Conservation (phyloP, 2,888 invertebrate species). For the Corythucha ciliata region DNA sequence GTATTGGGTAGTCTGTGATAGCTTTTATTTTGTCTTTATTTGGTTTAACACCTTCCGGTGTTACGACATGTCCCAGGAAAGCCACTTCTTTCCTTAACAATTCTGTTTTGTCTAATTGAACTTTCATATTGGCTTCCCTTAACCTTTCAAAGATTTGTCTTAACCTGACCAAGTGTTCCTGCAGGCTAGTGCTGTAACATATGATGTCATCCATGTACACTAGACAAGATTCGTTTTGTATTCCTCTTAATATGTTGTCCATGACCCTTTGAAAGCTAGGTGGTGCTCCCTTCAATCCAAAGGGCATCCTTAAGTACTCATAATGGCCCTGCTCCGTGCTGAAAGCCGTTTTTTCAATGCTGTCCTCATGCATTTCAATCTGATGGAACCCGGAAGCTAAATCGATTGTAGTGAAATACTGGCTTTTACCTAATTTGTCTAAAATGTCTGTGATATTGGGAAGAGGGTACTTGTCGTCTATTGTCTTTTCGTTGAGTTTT, state of each 20-base stretch:
- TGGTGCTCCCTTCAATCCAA: conserved; percentile 5
- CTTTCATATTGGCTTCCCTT: conserved; percentile 18
- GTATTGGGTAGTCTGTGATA: conserved; percentile 18
- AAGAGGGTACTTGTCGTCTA: conserved; percentile 21
- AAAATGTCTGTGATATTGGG: conserved; percentile 30
- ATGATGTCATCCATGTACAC: conserved; percentile 27
- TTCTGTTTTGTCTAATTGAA: conserved; percentile 23
- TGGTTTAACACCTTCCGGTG: conserved; percentile 20
- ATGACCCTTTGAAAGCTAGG: conserved; percentile 12
- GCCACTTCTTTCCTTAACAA: conserved; percentile 16
- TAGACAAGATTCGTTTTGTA: conserved; percentile 7
- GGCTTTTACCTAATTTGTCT: conserved; percentile 30
- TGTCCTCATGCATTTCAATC: conserved; percentile 24
- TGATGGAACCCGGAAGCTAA: conserved; percentile 34
- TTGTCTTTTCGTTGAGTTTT: conserved; percentile 9
- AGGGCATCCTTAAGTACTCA: conserved; percentile 15
- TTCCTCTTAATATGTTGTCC: conserved; percentile 16
- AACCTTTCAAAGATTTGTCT: conserved; percentile 19
- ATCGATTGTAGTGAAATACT: conserved; percentile 34
- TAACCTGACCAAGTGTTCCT: conserved; percentile 21
- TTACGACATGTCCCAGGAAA: conserved; percentile 24
- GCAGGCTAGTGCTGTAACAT: conserved; percentile 14
- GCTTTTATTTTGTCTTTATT: conserved; percentile 24
- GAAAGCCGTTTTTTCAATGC: conserved; percentile 18
- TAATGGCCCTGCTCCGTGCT: conserved; percentile 20